These are phyloP conservation scores for Acestrorhynchus altus DNA, from an alignment of 2,797 vertebrate genomes.

Conservation along the genomic window DNA sequence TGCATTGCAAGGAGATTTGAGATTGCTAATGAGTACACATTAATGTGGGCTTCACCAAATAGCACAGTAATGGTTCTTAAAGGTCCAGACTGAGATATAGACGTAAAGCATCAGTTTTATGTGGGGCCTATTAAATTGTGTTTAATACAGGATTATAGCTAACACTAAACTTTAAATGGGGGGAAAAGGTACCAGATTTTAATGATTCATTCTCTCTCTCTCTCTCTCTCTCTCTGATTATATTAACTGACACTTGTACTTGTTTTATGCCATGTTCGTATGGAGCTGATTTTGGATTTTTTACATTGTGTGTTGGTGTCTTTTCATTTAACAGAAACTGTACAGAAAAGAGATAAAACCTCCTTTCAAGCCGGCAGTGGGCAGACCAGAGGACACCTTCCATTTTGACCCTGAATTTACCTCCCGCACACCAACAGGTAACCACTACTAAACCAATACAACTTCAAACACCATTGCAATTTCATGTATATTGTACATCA, in stretches of 20 bases:
- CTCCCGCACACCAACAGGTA: slow-evolving; percentile 85
- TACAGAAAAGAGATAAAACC: slow-evolving; percentile 92
- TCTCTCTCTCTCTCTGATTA: no score
- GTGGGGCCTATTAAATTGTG: not conserved
- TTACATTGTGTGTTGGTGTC: slow-evolving; percentile 5
- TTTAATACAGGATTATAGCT: not conserved
- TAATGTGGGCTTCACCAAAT: no score
- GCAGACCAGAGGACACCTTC: slow-evolving; percentile 96
- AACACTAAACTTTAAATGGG: no score
- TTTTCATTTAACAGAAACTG: slow-evolving; percentile 79
- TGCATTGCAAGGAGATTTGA: not conserved
- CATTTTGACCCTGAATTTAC: slow-evolving; percentile 98
- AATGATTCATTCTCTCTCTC: no score
- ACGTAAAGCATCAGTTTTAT: no score
- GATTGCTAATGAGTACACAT: no score
- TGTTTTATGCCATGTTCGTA: no score
- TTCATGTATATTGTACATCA: not conserved
- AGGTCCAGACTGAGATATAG: not conserved
- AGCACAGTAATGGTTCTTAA: no score
- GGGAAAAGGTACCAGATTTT: no score
- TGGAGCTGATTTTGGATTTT: not conserved
- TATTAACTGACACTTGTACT: no score
- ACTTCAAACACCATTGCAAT: not conserved
- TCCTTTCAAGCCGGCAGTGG: slow-evolving; percentile 94
- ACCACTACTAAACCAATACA: not conserved